phyloP scores from a whole-genome alignment of 2,113 vertebrate genomes.

The Pungitius pungitius region DNA sequence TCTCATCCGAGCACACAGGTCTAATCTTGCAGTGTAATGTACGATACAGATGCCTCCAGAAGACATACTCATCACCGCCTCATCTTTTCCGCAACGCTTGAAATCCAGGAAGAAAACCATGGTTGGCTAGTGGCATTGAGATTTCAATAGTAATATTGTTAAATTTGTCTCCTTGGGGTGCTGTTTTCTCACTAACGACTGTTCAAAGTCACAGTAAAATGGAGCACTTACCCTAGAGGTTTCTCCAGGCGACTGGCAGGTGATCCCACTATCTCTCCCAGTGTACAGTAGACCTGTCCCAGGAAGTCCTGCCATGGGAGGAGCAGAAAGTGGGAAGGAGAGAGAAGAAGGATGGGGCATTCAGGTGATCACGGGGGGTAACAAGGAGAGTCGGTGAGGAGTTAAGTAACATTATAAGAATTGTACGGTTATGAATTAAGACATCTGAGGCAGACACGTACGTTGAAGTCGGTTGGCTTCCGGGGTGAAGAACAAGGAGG shows the following conservation, averaged over 20 bases:
- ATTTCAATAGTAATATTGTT: constrained; percentile 28
- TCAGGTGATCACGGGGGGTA: constrained; percentile 50
- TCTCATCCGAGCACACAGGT: constrained; percentile 46
- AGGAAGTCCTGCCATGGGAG: constrained; percentile 88
- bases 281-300: constrained; percentile 92
- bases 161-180: constrained; percentile 21
- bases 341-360: constrained; percentile 40
- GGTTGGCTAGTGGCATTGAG: constrained; percentile 12
- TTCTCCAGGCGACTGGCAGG: constrained; percentile 93
- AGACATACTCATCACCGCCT: constrained; percentile 51
- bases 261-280: constrained; percentile 96
- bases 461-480: constrained; percentile 85
- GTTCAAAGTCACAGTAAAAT: not conserved
- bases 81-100: constrained; percentile 26
- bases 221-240: constrained; percentile 86
- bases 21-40: constrained; percentile 57
- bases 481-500: constrained; percentile 74
- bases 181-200: not conserved
- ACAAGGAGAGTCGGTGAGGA: constrained; percentile 69
- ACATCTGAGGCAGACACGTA: constrained; percentile 81
- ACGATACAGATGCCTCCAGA: constrained; percentile 57
- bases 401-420: constrained; percentile 52
- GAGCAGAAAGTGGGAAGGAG: constrained; percentile 45
- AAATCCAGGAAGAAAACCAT: constrained; percentile 17
- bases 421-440: constrained; percentile 71